Evolutionary conservation across 2,888 invertebrate species (phyloP), one percentile per base, ranked within the genome.

Genomic region (Drosophila vallismaia): DNA sequence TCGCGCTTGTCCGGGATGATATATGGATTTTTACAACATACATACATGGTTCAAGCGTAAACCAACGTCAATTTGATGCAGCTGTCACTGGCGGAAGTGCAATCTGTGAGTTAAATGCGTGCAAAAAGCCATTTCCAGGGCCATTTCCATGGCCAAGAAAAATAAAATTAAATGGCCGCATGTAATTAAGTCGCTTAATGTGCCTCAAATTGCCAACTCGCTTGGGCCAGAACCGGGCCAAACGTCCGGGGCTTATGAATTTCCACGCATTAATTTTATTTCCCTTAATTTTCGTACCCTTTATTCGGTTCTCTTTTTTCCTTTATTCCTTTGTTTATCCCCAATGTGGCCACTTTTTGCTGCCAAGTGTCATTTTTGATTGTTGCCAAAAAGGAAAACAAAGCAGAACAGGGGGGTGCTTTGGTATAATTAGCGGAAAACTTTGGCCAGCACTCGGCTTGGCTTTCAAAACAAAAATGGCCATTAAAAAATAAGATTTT

Each of bases 1-100:
- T 54, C 63, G 38, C 50, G 71, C 71, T 68, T 71, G 69, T 70
- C 63, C 55, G 8, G 50, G 19, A 48, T 56, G 72, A 71, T 71
- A 63, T 64, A 71, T 70, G 31, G 51, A 46, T 29, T 46, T 67
- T 46, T 24, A 4, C n/a, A 28, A 8, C 10, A 31, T 33, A 31
- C 40, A 42, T 29, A n/a, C 24, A 7, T 12, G 24, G 44, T 2
- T 19, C 60, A n/a, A n/a, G 36, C 36, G 36, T 36, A 36, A 36
- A 60, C 77, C 76, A 84, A 81, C 76, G 85, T 82, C 82, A 81
- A 76, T 86, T 84, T 78, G 74, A 55, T 76, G 85, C 87, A 86
- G 79, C 76, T 86, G 81, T 76, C 81, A 76, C 72, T 19, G 54
- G 45, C 46, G 54, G 42, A 67, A 72, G 69, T 84, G 74, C 81